These are phyloP conservation scores for Ferdinandea cuprea DNA, from an alignment of 2,888 invertebrate species.

Conservation along the genomic window DNA sequence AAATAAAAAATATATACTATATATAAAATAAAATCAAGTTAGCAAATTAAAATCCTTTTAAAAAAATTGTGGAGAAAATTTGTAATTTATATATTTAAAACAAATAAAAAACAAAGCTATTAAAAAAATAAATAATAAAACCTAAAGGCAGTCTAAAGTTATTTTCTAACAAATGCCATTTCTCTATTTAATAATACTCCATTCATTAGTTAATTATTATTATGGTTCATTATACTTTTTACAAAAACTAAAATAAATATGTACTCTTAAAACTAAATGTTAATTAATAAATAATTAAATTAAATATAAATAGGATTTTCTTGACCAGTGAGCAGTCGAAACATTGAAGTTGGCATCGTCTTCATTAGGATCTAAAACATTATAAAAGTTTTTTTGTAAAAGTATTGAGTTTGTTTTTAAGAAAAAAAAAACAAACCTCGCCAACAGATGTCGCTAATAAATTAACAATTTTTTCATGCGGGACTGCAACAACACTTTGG, in stretches of 20 bases:
- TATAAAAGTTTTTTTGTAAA: slow-evolving; percentile 20
- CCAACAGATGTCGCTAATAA: slow-evolving; percentile 99
- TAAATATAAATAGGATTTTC: slow-evolving; percentile 99
- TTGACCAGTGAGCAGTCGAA: slow-evolving; percentile 98
- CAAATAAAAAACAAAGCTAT: too few species aligned
- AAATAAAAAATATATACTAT: not conserved
- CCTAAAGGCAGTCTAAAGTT: slow-evolving; percentile 24
- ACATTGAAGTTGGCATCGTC: slow-evolving; percentile 99
- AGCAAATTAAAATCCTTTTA: slow-evolving; percentile 11
- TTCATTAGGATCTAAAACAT: slow-evolving; percentile 97
- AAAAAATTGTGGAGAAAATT: not conserved
- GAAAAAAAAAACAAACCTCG: slow-evolving; percentile 87
- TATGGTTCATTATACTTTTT: slow-evolving; percentile 25
- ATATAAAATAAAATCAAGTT: not conserved
- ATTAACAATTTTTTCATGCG: slow-evolving; percentile 99
- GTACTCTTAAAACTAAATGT: slow-evolving; percentile 7
- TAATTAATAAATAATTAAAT: slow-evolving; percentile 76
- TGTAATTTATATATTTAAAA: not conserved
- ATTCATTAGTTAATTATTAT: slow-evolving; percentile 31
- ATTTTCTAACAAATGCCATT: slow-evolving; percentile 30
- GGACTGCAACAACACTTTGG: slow-evolving; percentile 99
- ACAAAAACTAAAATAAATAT: slow-evolving; percentile 12
- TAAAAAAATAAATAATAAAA: not conserved
- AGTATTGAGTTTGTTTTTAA: too few species aligned
- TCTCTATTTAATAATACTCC: slow-evolving; percentile 37